Conservation (phyloP, 1,140 invertebrate genomes). For the Drosophila bocki region DNA sequence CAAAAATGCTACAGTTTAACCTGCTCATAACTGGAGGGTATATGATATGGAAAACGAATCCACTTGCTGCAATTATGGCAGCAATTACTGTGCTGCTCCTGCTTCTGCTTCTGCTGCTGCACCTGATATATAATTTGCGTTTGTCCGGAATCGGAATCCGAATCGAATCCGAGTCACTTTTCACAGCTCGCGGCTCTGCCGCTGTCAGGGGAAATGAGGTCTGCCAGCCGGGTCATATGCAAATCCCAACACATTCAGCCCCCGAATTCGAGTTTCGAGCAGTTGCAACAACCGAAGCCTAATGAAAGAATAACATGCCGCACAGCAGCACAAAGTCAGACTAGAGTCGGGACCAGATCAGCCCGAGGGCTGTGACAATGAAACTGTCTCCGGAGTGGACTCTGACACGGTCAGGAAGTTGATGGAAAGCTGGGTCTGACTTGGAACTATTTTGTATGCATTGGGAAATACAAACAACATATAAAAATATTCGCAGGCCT, state of each 20-base stretch:
- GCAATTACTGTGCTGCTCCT: conserved; percentile 64
- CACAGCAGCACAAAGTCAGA: conserved; percentile 51
- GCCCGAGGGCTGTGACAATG: conserved; percentile 43
- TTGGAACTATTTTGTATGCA: conserved; percentile 5
- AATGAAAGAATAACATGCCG: conserved; percentile 79
- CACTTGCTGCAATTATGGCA: conserved; percentile 81
- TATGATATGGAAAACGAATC: conserved; percentile 69
- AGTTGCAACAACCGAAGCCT: conserved; percentile 59
- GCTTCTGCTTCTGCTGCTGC: conserved; percentile 47
- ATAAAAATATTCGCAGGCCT: not conserved
- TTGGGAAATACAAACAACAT: conserved; percentile 2
- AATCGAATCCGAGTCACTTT: conserved; percentile 65
- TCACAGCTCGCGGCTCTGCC: conserved; percentile 75
- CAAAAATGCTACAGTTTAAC: conserved; percentile 64
- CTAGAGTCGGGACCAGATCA: conserved; percentile 34
- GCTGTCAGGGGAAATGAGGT: conserved; percentile 58
- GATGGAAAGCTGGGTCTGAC: conserved; percentile 5
- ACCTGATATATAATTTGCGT: conserved; percentile 79
- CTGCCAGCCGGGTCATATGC: conserved; percentile 38
- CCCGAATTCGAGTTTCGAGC: conserved; percentile 42
- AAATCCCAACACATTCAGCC: conserved; percentile 5
- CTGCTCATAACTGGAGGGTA: conserved; percentile 82
- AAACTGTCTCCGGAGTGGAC: conserved; percentile 15
- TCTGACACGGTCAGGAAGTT: not conserved
- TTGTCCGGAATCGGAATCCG: conserved; percentile 46